Evolutionary conservation across 2,888 invertebrate genomes (phyloP).

Genomic region (Prenolepis imparis): DNA sequence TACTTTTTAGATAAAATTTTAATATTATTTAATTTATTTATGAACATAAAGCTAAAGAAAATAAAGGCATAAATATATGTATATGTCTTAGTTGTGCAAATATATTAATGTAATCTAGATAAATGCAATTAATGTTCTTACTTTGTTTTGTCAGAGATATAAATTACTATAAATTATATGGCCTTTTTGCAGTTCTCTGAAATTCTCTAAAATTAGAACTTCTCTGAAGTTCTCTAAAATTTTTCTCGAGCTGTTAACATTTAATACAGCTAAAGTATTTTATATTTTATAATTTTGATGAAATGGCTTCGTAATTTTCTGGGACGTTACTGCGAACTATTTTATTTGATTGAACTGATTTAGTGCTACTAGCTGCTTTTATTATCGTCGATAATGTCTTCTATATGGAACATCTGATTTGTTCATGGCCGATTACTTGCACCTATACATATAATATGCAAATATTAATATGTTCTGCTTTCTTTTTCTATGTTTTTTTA

Average conservation of each 20-base stretch:
- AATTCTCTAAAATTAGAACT: too few species aligned
- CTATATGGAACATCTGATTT: constrained; percentile 16
- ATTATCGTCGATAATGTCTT: constrained; percentile 39
- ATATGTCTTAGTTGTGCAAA: background rate
- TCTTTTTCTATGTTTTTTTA: background rate
- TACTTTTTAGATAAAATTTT: background rate
- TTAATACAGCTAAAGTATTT: constrained; percentile 25
- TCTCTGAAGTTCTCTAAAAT: too few species aligned
- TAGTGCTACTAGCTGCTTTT: constrained; percentile 18
- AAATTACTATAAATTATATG: background rate
- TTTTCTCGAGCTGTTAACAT: constrained; percentile 37
- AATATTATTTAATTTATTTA: background rate
- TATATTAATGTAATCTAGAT: background rate
- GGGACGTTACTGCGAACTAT: constrained; percentile 28
- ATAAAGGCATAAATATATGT: background rate
- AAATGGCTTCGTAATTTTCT: constrained; percentile 18
- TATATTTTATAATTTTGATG: constrained; percentile 15
- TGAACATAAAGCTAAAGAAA: background rate
- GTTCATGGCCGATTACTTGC: constrained; percentile 22
- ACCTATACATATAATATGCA: background rate
- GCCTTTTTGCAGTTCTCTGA: background rate
- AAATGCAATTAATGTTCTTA: background rate
- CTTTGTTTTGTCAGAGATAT: background rate
- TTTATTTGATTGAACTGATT: constrained; percentile 52
- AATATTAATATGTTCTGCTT: background rate